These are phyloP conservation scores for Callorhinus ursinus DNA, from an alignment of 2,113 vertebrate genomes.

Conservation along the genomic window DNA sequence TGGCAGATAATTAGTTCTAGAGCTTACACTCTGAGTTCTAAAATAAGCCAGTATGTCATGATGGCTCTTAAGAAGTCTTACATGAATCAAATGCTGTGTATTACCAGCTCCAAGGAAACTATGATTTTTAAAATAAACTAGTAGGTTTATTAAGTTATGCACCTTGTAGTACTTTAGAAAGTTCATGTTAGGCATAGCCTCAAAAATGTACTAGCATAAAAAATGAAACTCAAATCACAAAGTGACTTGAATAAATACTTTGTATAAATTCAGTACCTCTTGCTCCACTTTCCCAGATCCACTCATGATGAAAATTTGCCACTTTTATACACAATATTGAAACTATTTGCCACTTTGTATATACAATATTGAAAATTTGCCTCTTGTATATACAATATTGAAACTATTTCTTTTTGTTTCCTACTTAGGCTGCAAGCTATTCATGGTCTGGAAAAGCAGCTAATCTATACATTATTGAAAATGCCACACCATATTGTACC, in stretches of 20 bases:
- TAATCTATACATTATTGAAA: slow-evolving; percentile 68
- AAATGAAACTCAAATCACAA: slow-evolving; percentile 55
- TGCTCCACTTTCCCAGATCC: neutral
- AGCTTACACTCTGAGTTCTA: neutral
- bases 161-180: neutral
- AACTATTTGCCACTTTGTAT: slow-evolving; percentile 1
- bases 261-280: neutral
- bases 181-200: neutral
- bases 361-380: slow-evolving; percentile 37
- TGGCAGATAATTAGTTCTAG: neutral
- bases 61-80: neutral
- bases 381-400: neutral
- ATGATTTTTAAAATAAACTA: slow-evolving; percentile 48
- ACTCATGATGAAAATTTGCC: slow-evolving; percentile 52
- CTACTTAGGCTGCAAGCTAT: slow-evolving; percentile 53
- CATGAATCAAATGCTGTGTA: neutral
- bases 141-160: neutral
- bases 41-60: neutral
- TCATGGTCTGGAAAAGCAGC: slow-evolving; percentile 25
- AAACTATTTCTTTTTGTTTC: slow-evolving; percentile 52
- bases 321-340: neutral
- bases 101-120: slow-evolving; percentile 15
- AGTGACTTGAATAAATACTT: slow-evolving; percentile 38
- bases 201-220: slow-evolving; percentile 23
- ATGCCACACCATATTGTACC: slow-evolving; percentile 49